Conservation (phyloP, 1,140 invertebrate species). For the Goniozus legneri region DNA sequence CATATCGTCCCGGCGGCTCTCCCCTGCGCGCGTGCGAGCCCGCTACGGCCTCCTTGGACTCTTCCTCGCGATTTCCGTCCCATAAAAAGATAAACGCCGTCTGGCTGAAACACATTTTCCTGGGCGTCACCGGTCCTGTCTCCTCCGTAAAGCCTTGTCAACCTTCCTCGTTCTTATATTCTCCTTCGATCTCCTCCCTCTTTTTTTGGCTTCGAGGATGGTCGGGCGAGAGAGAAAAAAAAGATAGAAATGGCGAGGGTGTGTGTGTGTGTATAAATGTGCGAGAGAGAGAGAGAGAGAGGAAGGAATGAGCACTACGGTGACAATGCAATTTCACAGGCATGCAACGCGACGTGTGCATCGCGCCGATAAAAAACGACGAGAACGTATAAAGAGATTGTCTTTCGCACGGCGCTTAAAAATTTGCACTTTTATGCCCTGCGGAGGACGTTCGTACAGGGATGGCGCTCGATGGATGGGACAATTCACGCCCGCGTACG, state of each 20-base stretch:
- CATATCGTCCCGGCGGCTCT: background rate
- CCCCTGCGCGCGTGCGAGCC: background rate
- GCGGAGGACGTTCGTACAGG: too few relatives aligned
- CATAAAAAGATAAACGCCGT: conserved; percentile 18
- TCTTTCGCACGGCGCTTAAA: conserved; percentile 24
- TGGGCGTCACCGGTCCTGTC: conserved; percentile 1
- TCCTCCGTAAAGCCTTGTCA: conserved; percentile 15
- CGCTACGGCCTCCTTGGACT: background rate
- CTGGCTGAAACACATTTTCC: conserved; percentile 15
- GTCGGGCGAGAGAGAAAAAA: too few relatives aligned
- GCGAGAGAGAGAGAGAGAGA: background rate
- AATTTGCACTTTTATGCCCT: conserved; percentile 24
- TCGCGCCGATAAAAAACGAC: conserved; percentile 14
- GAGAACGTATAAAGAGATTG: conserved; percentile 27
- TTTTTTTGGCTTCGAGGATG: too few relatives aligned
- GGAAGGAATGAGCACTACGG: conserved; percentile 8
- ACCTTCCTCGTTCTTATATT: background rate
- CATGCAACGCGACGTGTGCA: background rate
- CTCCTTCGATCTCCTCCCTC: too few relatives aligned
- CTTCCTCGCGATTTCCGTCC: too few relatives aligned
- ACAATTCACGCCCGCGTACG: too few relatives aligned
- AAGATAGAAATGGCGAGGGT: too few relatives aligned
- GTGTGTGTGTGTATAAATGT: too few relatives aligned
- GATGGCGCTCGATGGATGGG: too few relatives aligned
- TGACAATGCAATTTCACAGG: conserved; percentile 30